Evolutionary conservation across 1,140 invertebrate genomes (phyloP), one percentile per base, ranked within the genome.

Genomic region (Aethina tumida): DNA sequence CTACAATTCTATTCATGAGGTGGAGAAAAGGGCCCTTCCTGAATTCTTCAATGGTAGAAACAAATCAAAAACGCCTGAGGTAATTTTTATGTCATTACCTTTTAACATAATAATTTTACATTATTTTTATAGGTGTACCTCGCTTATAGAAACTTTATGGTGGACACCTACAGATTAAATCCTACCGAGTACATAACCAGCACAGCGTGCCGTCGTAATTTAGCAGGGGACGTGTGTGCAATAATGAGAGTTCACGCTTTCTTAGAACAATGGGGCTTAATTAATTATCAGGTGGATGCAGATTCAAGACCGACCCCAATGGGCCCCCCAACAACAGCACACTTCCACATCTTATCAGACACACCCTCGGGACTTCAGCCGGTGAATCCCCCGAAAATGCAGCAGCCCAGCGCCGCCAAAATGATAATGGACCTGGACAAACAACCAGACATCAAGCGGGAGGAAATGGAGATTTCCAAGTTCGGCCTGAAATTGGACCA

Each of bases 1-100:
- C 64, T 99, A 99, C 64, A 97, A 97, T 65, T 84, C 89, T 1
- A 93, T 99, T 46, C 93, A 99, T 63, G 80, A 84, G 5, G 84
- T 93, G 13, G 96, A 99, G 64, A 91, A 95, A 58, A 69, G 95
- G 29, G 94, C 90, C 0, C 64, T 99, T 41, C 92, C 93, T 0
- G 96, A 99, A 66, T 99, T 98, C 61, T 99, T 99, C 59, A 98
- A 96, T 62, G 83, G 79, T 19, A 92, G 96, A 64, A 99, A 99
- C 58, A 95, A 96, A 64, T 97, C 94, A 0, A 99, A 99, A 66
- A 96, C 94, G 1, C 92, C 96, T 0, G 96, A 99, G 70, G 87
- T 90, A 45, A 97, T 95, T 67, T 72, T 98, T 45, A 92, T 93
- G 0, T n/a, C n/a, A n/a, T n/a, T n/a, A n/a, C n/a, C n/a, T n/a